Evolutionary conservation across 1,140 invertebrate species (phyloP).

Genomic region (Rhynchophorus ferrugineus): DNA sequence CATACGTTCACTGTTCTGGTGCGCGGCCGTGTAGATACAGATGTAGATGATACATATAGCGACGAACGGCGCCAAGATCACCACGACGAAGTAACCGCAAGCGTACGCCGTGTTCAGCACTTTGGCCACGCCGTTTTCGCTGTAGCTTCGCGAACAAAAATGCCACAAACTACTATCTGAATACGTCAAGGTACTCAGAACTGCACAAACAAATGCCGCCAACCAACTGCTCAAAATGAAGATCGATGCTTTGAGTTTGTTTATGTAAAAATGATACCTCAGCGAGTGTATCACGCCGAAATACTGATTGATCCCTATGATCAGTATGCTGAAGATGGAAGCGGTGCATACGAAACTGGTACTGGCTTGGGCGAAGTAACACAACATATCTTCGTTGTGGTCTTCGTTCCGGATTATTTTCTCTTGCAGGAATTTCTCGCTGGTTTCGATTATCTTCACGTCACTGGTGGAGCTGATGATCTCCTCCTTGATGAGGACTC

Average conservation of each 20-base stretch:
- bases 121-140: conserved; percentile 13
- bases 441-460: conserved; percentile 17
- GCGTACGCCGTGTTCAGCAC: conserved; percentile 38
- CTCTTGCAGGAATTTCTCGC: not conserved
- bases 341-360: conserved; percentile 48
- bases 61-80: conserved; percentile 59
- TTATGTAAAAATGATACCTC: conserved; percentile 70
- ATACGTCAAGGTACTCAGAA: conserved; percentile 34
- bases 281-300: conserved; percentile 80
- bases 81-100: conserved; percentile 46
- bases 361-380: conserved; percentile 45
- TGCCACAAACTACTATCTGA: conserved; percentile 46
- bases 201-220: conserved; percentile 50
- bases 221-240: conserved; percentile 63
- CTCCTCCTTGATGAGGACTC: conserved; percentile 18
- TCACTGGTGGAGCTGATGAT: conserved; percentile 11
- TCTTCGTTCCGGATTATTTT: not conserved
- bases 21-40: conserved; percentile 63
- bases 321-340: conserved; percentile 50
- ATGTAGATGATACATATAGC: conserved; percentile 63
- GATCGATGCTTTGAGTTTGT: conserved; percentile 60
- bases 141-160: conserved; percentile 42
- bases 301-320: conserved; percentile 81
- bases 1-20: conserved; percentile 60
- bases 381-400: conserved; percentile 30